Base-by-base conservation (phyloP, 2,113 vertebrate genomes). In the Mesitornis unicolor region DNA sequence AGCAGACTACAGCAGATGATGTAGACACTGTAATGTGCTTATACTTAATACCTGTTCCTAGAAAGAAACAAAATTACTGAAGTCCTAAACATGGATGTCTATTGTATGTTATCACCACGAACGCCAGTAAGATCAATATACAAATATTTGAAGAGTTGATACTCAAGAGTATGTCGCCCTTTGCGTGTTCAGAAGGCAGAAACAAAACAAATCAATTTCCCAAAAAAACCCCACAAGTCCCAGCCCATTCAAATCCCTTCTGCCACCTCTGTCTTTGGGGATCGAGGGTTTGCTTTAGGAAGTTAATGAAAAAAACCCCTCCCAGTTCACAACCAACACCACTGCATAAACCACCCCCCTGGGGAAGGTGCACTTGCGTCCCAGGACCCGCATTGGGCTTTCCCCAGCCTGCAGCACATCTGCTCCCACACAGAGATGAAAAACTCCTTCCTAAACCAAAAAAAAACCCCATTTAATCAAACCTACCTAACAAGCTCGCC, bases 401-500 rank as follows among this genome's bases (percentile, higher is more conserved):
- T 59, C 48, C 56, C 59, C 45, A 31, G 43, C 26, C 42, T 25
- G 13, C 68, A 42, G 61, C 57, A 54, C 40, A 51, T n/a, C 43
- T 80, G 35, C 77, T 81, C 76, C 45, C 35, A 54, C 60, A 43
- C 18, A 38, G 9, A 59, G 43, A 63, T 5, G 1, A 64, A 40
- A 77, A 89, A 83, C 64, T 67, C 70, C 47, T 57, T 29, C 43
- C 38, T 9, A 17, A 31, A 69, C 2, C 3, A 16, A 21, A 16
- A 60, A 45, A 54, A 64, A 50, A 48, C 3, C 2, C 21, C 31
- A 26, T 40, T 36, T 77, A n/a, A n/a, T 12, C 56, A 45, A 76
- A 89, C 93, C 87, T 4, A 85, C 51, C 79, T 15, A 83, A 54
- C 71, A 21, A 81, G 84, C 90, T 89, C 77, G 10, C 42, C 77